Evolutionary conservation across 1,140 invertebrate species (phyloP).

Genomic region (Leguminivora glycinivorella): DNA sequence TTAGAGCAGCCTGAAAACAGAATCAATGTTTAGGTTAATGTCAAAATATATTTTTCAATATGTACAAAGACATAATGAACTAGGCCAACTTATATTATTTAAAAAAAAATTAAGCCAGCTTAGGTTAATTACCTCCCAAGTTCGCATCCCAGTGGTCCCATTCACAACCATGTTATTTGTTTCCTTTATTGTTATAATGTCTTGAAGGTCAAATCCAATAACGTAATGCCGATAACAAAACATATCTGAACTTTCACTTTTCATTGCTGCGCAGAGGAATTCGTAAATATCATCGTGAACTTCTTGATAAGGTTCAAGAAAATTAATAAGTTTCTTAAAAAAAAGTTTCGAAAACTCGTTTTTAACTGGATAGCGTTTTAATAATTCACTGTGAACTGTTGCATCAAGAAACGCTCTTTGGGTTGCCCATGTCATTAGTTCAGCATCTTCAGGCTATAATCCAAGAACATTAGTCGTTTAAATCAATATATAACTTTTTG

Average conservation of each 20-base stretch:
- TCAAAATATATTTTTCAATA: too few species aligned
- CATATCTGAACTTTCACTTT: slow-evolving; percentile 36
- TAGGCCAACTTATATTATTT: too few species aligned
- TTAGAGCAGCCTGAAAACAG: slow-evolving; percentile 62
- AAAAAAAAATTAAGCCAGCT: slow-evolving; percentile 15
- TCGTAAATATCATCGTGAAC: slow-evolving; percentile 63
- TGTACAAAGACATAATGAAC: not conserved
- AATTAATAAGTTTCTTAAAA: slow-evolving; percentile 61
- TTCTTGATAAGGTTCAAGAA: slow-evolving; percentile 58
- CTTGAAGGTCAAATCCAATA: slow-evolving; percentile 45
- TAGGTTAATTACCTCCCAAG: slow-evolving; percentile 63
- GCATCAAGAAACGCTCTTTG: slow-evolving; percentile 54
- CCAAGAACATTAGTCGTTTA: slow-evolving; percentile 18
- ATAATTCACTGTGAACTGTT: slow-evolving; percentile 48
- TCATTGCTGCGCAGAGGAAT: slow-evolving; percentile 53
- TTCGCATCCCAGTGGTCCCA: slow-evolving; percentile 69
- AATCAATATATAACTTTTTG: not conserved
- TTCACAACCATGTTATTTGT: slow-evolving; percentile 70
- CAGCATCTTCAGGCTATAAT: slow-evolving; percentile 51
- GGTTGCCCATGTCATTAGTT: slow-evolving; percentile 46
- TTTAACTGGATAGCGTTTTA: slow-evolving; percentile 58
- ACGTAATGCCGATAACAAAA: slow-evolving; percentile 62
- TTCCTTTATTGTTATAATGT: slow-evolving; percentile 61
- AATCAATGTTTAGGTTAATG: not conserved
- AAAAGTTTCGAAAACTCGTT: slow-evolving; percentile 54